A percentile compares a stretch with the other conserved stretches of the same genome.
phyloP scores from a whole-genome alignment of 2,888 invertebrate species.

The Amphiduros pacificus region DNA sequence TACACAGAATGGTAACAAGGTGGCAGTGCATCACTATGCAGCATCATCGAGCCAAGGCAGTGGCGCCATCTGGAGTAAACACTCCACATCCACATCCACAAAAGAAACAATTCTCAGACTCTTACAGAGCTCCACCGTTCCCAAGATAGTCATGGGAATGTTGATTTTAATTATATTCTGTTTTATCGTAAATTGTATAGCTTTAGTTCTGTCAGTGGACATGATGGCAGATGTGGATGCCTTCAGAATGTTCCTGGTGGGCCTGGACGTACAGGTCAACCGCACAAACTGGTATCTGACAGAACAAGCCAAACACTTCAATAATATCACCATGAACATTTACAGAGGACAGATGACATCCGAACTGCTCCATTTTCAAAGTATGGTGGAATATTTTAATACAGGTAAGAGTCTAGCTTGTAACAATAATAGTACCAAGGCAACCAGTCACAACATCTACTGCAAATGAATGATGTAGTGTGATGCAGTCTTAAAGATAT shows the following conservation, averaged over 20 bases:
- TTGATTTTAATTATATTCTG: not conserved
- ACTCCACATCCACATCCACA: not conserved
- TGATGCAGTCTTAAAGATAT: too few relatives aligned
- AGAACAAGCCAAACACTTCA: conserved; percentile 41
- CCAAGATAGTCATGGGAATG: not conserved
- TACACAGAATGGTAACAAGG: not conserved
- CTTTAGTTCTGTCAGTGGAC: not conserved
- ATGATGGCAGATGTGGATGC: conserved; percentile 19
- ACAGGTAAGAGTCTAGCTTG: conserved; percentile 5
- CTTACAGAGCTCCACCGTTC: not conserved
- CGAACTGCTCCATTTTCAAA: conserved; percentile 15
- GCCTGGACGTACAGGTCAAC: conserved; percentile 32
- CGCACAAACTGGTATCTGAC: conserved; percentile 36
- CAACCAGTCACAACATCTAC: too few relatives aligned
- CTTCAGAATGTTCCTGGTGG: conserved; percentile 24
- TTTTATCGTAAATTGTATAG: not conserved
- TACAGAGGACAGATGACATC: conserved; percentile 24
- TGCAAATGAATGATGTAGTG: too few relatives aligned
- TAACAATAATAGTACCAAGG: not conserved
- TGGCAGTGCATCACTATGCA: too few relatives aligned
- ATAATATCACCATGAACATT: conserved; percentile 30
- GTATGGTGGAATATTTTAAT: conserved; percentile 20
- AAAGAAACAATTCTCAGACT: not conserved
- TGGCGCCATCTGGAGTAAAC: too few relatives aligned
- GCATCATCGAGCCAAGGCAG: too few relatives aligned